Evolutionary conservation across 2,113 vertebrate genomes (phyloP).

Genomic region (Gracilinanus agilis): DNA sequence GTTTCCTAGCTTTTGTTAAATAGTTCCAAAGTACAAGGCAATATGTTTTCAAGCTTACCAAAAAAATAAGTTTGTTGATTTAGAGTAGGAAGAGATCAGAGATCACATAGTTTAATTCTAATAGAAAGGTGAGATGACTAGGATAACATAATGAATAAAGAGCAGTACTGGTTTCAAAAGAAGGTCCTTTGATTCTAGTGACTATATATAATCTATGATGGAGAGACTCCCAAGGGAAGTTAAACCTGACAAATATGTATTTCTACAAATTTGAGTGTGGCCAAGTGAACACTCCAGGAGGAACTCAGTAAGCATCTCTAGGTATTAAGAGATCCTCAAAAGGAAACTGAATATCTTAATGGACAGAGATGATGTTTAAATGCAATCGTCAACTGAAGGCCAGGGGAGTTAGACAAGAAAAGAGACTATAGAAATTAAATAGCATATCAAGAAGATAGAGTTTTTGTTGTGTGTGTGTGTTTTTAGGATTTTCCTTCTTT

Average conservation of each 20-base stretch:
- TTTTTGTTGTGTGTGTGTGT: no score
- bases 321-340: not conserved
- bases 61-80: not conserved
- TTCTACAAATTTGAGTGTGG: not conserved
- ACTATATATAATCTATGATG: not conserved
- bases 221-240: not conserved
- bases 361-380: not conserved
- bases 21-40: not conserved
- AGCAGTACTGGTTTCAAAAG: not conserved
- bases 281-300: not conserved
- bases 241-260: not conserved
- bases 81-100: not conserved
- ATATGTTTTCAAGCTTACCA: not conserved
- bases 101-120: not conserved
- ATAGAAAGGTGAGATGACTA: not conserved
- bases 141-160: not conserved
- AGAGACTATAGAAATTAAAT: not conserved
- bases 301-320: not conserved
- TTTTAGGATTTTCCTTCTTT: no score
- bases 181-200: not conserved
- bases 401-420: not conserved
- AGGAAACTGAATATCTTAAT: not conserved
- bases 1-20: not conserved
- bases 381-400: not conserved
- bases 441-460: not conserved